phyloP scores from a whole-genome alignment of 2,113 vertebrate genomes.

The Petaurus breviceps region DNA sequence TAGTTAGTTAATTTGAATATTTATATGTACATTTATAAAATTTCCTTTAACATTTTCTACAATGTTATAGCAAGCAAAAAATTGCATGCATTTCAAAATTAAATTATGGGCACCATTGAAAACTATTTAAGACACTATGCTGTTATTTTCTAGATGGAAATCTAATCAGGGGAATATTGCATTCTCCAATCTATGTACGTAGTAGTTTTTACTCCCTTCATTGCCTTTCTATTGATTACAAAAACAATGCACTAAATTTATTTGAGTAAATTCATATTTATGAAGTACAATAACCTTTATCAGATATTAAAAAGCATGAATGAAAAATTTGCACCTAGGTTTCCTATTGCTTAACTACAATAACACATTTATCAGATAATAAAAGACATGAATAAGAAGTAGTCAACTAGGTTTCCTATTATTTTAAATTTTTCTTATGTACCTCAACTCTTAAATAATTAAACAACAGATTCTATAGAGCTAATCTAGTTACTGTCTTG shows the following conservation, averaged over 20 bases:
- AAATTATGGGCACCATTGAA: not conserved
- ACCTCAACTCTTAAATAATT: not conserved
- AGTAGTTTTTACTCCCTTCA: not conserved
- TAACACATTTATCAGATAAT: not conserved
- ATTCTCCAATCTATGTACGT: not conserved
- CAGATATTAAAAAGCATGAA: not conserved
- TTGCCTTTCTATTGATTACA: not conserved
- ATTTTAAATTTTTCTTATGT: not conserved
- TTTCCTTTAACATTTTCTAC: not conserved
- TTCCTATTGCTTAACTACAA: not conserved
- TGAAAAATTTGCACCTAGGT: not conserved
- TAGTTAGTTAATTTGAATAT: no score
- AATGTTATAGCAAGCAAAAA: not conserved
- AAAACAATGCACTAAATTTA: not conserved
- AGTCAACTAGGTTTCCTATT: not conserved
- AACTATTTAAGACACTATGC: no score
- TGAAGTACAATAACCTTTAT: not conserved
- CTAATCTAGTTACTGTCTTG: slow-evolving; percentile 36
- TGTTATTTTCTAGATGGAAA: no score
- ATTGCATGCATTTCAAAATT: not conserved
- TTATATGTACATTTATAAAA: not conserved
- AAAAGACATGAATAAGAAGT: not conserved
- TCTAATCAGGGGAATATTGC: no score
- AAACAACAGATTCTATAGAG: slow-evolving; percentile 33
- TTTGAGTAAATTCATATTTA: not conserved